Base-by-base conservation (phyloP, 2,888 invertebrate genomes). In the Rhingia rostrata region DNA sequence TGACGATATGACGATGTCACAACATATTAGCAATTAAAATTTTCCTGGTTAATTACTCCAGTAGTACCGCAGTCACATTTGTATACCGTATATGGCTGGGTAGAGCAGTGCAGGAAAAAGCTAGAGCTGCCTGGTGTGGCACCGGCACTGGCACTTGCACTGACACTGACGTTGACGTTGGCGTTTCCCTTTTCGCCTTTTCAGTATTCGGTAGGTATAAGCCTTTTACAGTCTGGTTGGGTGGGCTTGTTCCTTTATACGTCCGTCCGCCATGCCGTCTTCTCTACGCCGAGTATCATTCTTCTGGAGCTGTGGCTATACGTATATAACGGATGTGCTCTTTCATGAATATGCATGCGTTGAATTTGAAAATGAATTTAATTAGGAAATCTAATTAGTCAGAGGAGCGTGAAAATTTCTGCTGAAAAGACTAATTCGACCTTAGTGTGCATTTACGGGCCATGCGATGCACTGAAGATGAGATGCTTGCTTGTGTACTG, bases 331-430 rank as follows among this genome's bases (percentile, higher is more conserved):
- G 74, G 60, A 84, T 74, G 47, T 80, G 54, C 53, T 53, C 74
- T 84, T 74, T 84, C 88, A 89, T 88, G 88, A 89, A 89, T 85
- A 85, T 85, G 85, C 85, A 85, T 85, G 70, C 70, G 81, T 75
- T 67, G 72, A 77, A 72, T 81, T 72, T 85, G 75, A 85, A 85
- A 81, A 77, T 80, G 85, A 90, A 91, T 90, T 91, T 90, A 90
- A 90, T 90, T 91, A 90, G 91, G 90, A 90, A 90, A 90, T 90
- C 90, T 90, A 91, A 90, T 91, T 90, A 90, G 91, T 90, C 90
- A 91, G 90, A 90, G 90, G 90, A 89, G 90, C 90, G 90, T 91
- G 89, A 90, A 90, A 75, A 67, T 85, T 84, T 74, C 69, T 75
- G 84, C 83, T 84, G 83, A 84, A 84, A 84, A 84, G 83, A 79